A percentile compares a stretch with the other conserved stretches of the same genome.
These are phyloP conservation scores for Corvus moneduloides DNA, from an alignment of 2,113 vertebrate species.

Conservation along the genomic window DNA sequence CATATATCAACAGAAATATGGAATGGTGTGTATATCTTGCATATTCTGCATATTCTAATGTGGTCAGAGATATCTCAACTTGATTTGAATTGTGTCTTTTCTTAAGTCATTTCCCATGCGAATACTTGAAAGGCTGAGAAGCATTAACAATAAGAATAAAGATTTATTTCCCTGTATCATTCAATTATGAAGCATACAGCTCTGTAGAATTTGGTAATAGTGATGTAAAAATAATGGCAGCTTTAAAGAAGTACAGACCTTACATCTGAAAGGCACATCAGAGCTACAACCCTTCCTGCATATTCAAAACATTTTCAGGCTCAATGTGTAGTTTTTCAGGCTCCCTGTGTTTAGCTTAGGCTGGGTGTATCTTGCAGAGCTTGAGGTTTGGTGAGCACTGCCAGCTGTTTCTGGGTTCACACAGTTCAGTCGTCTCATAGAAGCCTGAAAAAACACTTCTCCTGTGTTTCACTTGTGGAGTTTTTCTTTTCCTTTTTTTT, in stretches of 20 bases:
- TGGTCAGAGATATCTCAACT: fast-evolving
- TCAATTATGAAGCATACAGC: background rate
- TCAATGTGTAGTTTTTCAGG: background rate
- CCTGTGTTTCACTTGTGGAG: background rate
- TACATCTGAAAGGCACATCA: background rate
- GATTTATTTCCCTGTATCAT: background rate
- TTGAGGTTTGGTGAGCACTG: constrained; percentile 25
- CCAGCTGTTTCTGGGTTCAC: constrained; percentile 47
- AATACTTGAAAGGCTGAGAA: background rate
- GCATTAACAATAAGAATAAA: background rate
- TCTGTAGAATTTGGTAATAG: background rate
- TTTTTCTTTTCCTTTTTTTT: background rate
- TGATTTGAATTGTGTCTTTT: background rate
- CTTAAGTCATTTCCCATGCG: background rate
- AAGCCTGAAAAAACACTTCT: constrained; percentile 18
- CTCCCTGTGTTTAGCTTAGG: background rate
- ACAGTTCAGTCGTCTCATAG: background rate
- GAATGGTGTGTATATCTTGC: background rate
- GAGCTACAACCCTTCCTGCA: background rate
- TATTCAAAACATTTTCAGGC: constrained; percentile 14
- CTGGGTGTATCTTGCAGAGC: background rate
- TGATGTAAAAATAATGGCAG: background rate
- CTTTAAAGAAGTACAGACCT: background rate
- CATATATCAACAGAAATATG: background rate
- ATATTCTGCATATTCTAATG: background rate